These are phyloP conservation scores for Drosophila yakuba DNA, from an alignment of 1,140 invertebrate species.

Conservation along the genomic window DNA sequence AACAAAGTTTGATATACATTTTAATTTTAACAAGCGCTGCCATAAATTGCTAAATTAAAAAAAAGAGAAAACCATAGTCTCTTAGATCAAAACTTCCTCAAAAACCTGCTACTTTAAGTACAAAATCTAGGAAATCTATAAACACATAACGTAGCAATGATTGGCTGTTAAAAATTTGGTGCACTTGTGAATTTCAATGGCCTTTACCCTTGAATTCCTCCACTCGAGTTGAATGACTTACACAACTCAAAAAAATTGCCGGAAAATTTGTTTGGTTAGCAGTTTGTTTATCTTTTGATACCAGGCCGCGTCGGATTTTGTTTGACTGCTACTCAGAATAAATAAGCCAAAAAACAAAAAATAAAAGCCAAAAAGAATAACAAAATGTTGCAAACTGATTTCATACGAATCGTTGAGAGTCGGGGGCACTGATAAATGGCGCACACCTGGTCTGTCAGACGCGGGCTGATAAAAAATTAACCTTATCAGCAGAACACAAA, in stretches of 20 bases:
- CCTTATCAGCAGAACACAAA: constrained; percentile 46
- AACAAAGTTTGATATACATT: background rate
- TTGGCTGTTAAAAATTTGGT: constrained; percentile 4
- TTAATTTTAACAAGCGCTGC: constrained; percentile 1
- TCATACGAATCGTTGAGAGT: constrained; percentile 11
- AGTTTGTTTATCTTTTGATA: constrained; percentile 46
- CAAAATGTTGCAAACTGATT: constrained; percentile 20
- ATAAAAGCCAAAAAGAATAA: constrained; percentile 8
- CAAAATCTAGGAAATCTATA: background rate
- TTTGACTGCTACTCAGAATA: constrained; percentile 25
- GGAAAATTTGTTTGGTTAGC: constrained; percentile 23
- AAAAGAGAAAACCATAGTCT: background rate
- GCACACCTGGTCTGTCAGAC: constrained; percentile 51
- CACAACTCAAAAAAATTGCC: constrained; percentile 20
- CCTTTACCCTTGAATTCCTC: constrained; percentile 38
- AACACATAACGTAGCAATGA: background rate
- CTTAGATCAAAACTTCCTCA: background rate
- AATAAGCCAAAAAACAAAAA: constrained; percentile 37
- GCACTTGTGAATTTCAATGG: constrained; percentile 26
- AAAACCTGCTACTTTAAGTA: background rate
- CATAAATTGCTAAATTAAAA: constrained; percentile 17
- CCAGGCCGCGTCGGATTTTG: constrained; percentile 30
- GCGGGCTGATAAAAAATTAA: constrained; percentile 52
- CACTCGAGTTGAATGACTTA: constrained; percentile 49
- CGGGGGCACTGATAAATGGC: constrained; percentile 55